Percentiles rank a stretch among this genome's conserved stretches.
Evolutionary conservation across 2,113 vertebrate species (phyloP).

Genomic region (Malaclemys terrapin): DNA sequence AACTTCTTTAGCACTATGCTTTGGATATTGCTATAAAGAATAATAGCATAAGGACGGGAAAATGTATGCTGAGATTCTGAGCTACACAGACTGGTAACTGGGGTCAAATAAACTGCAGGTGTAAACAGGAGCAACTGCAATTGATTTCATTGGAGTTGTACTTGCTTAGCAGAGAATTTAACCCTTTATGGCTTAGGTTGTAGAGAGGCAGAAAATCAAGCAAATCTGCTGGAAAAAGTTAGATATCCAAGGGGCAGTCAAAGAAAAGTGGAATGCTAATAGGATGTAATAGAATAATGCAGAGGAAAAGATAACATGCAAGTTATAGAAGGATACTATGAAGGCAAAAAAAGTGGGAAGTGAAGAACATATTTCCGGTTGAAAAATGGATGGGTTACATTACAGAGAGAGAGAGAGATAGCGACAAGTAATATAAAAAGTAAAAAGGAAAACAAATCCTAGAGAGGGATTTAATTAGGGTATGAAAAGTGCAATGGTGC

Average conservation of each 20-base stretch:
- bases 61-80: background rate
- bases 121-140: background rate
- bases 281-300: background rate
- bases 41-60: background rate
- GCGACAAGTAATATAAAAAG: background rate
- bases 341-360: background rate
- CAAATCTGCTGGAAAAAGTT: background rate
- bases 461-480: background rate
- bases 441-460: background rate
- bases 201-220: background rate
- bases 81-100: background rate
- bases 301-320: background rate
- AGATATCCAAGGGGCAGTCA: background rate
- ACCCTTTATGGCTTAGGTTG: background rate
- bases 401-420: slow-evolving; percentile 6
- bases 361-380: background rate
- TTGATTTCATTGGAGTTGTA: background rate
- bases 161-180: background rate
- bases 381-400: background rate
- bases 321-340: background rate
- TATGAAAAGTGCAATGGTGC: background rate
- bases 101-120: background rate
- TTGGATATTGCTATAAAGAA: background rate
- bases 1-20: background rate
- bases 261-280: background rate